Evolutionary conservation across 2,113 vertebrate species (phyloP).

Genomic region (Alethe diademata): DNA sequence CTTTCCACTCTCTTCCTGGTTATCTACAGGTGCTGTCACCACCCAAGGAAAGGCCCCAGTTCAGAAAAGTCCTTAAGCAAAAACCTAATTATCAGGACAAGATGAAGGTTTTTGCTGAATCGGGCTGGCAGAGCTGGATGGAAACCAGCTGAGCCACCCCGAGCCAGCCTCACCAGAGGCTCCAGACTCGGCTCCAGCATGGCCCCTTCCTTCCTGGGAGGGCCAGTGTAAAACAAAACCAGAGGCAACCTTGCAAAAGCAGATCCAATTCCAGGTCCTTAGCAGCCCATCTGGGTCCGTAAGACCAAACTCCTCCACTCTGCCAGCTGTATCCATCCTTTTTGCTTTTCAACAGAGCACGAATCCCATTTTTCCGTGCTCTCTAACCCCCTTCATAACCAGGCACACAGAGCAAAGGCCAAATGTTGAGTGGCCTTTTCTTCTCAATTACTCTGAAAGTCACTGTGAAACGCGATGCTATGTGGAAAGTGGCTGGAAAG

Average conservation of each 20-base stretch:
- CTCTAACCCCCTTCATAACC: neutral
- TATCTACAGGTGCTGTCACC: neutral
- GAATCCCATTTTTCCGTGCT: neutral
- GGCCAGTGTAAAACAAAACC: neutral
- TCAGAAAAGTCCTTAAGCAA: neutral
- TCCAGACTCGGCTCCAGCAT: accelerated
- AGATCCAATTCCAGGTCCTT: neutral
- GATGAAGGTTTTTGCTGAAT: neutral
- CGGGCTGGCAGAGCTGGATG: neutral
- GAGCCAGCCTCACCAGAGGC: accelerated
- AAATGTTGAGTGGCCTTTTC: neutral
- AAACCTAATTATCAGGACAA: neutral
- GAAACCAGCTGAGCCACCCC: neutral
- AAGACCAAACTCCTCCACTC: neutral
- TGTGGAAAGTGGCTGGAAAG: conserved; percentile 72
- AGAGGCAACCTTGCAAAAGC: neutral
- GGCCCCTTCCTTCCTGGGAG: neutral
- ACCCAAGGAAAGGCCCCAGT: neutral
- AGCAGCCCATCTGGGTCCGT: neutral
- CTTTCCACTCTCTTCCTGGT: neutral
- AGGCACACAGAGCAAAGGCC: neutral
- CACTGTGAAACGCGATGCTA: conserved; percentile 53
- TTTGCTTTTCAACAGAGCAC: neutral
- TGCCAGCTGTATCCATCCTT: neutral
- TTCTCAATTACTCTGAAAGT: conserved; percentile 62